These are phyloP conservation scores for Poecilus cupreus DNA, from an alignment of 2,888 invertebrate genomes.

Conservation along the genomic window DNA sequence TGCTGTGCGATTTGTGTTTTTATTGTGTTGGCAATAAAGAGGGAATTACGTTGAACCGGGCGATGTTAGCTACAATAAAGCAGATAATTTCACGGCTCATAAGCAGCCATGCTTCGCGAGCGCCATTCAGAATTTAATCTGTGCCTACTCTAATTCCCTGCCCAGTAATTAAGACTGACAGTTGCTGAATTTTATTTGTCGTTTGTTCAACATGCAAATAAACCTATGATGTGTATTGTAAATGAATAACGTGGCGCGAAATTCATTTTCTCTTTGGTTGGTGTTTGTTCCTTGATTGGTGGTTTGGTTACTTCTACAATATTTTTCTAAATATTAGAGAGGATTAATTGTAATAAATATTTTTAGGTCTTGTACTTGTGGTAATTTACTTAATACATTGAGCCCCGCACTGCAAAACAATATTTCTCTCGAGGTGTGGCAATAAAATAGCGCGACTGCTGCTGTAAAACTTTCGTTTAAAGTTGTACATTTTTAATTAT, in stretches of 20 bases:
- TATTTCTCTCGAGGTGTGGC: too few relatives aligned
- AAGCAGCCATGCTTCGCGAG: conserved; percentile 33
- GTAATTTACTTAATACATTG: too few relatives aligned
- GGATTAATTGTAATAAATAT: too few relatives aligned
- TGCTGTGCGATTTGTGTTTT: conserved; percentile 25
- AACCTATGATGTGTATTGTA: neutral
- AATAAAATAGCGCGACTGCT: too few relatives aligned
- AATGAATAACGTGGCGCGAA: too few relatives aligned
- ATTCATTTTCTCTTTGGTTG: too few relatives aligned
- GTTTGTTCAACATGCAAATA: conserved; percentile 24
- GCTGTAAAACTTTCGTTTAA: too few relatives aligned
- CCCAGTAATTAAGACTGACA: conserved; percentile 50
- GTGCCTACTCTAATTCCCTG: conserved; percentile 52
- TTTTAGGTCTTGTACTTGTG: too few relatives aligned
- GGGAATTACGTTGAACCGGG: neutral
- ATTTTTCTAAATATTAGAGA: too few relatives aligned
- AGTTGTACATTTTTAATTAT: too few relatives aligned
- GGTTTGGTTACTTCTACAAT: too few relatives aligned
- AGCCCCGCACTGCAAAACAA: too few relatives aligned
- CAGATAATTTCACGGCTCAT: conserved; percentile 54
- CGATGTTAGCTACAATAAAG: conserved; percentile 35
- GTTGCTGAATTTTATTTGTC: conserved; percentile 43
- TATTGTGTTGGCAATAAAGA: conserved; percentile 7
- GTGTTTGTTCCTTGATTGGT: neutral
- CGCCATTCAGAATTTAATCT: conserved; percentile 52